Conservation (phyloP, 2,797 vertebrate species). For the Spea hammondii region DNA sequence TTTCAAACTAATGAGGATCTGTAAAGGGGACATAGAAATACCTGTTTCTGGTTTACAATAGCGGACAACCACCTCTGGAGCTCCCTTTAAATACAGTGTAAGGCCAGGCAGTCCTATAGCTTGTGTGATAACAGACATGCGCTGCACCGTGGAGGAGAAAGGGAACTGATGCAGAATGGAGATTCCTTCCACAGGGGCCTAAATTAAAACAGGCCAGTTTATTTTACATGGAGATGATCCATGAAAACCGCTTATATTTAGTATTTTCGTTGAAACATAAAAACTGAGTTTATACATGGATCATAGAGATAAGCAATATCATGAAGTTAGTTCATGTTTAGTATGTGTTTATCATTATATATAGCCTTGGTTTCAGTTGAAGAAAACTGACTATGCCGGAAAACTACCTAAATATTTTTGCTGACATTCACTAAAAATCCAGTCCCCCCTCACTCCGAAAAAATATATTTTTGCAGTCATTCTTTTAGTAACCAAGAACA, state of each 20-base stretch:
- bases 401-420: no score
- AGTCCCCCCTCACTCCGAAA: no score
- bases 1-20: no score
- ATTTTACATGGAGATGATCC: background rate
- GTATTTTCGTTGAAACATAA: no score
- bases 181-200: slow-evolving; percentile 60
- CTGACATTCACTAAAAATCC: no score
- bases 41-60: slow-evolving; percentile 64
- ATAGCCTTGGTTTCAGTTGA: no score
- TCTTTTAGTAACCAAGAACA: no score
- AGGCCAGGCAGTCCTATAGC: slow-evolving; percentile 39
- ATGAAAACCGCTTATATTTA: no score
- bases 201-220: slow-evolving; percentile 1
- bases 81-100: slow-evolving; percentile 64
- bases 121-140: slow-evolving; percentile 64
- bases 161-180: slow-evolving; percentile 64
- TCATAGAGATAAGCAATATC: background rate
- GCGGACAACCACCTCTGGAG: slow-evolving; percentile 61
- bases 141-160: slow-evolving; percentile 65
- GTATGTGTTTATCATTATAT: no score
- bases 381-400: no score
- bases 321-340: background rate
- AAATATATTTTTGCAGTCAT: no score
- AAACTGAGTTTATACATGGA: background rate
- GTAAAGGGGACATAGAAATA: slow-evolving; percentile 36